Percentiles rank a stretch among this genome's conserved stretches.
Conservation (phyloP, 2,888 invertebrate genomes). For the Temnothorax ravouxi region DNA sequence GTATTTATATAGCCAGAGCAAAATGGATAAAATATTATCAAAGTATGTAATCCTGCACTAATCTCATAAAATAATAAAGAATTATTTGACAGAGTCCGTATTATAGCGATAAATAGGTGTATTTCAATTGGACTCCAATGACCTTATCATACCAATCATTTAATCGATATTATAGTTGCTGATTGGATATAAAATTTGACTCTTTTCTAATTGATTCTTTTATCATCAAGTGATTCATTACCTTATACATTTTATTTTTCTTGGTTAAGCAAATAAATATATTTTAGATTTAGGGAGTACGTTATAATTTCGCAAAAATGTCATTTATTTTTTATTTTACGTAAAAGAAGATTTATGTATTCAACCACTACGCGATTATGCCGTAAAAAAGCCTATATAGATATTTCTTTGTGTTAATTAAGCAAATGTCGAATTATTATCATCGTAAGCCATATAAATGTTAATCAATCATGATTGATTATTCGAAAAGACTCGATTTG, state of each 20-base stretch:
- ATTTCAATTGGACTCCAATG: constrained; percentile 6
- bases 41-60: not conserved
- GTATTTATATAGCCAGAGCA: not conserved
- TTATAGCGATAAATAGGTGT: not conserved
- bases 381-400: not conserved
- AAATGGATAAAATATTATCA: not conserved
- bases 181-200: not conserved
- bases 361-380: not conserved
- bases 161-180: not conserved
- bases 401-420: not conserved
- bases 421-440: not conserved
- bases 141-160: not conserved
- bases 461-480: not conserved
- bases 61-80: not conserved
- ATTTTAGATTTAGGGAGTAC: not conserved
- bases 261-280: not conserved
- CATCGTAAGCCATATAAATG: not conserved
- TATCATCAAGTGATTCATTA: not conserved
- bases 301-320: not conserved
- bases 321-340: not conserved
- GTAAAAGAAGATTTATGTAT: not conserved
- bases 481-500: not conserved
- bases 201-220: not conserved
- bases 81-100: not conserved
- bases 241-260: not conserved